Evolutionary conservation across 2,113 vertebrate genomes (phyloP), one percentile per base, ranked within the genome.

Genomic region (Beaufortia kweichowensis): DNA sequence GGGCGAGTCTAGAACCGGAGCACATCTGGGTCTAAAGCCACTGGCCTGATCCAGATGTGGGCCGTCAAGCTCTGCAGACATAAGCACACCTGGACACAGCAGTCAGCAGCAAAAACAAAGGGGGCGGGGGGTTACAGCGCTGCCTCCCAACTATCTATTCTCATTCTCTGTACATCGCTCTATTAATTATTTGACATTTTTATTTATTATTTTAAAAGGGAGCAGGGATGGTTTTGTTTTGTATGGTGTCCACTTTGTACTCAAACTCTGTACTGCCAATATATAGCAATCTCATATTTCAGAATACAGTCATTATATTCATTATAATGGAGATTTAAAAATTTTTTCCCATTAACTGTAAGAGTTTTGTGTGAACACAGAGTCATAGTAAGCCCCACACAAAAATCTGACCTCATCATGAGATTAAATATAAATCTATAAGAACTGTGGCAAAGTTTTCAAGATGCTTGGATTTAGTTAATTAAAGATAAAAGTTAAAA

Each of bases 21-120:
- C 83, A 83, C 85, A 86, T 86, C 85, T 86, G 85, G 79, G 80
- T 81, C 60, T 33, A 50, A 63, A 78, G 79, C 28, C 77, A 33
- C 55, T 62, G 81, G 77, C 63, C 75, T 73, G 66, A 83, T 83
- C 79, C 85, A 86, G 83, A 86, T 84, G 85, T 84, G 79, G 71
- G 77, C 33, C 39, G 67, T 57, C 29, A 46, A 28, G 77, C 71
- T 67, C 79, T 43, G 72, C 24, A 78, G 76, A 65, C 79, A 14
- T 35, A 77, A 71, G 74, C 83, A 82, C 85, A 86, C 81, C 85
- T 86, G 83, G 81, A 82, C 66, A 75, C 81, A 60, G 68, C 48
- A 26, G n/a, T 21, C 48, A 53, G 28, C 75, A 65, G 43, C 35
- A 62, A 77, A 53, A 78, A 79, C 74, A 77, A 78, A 62, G 43